Evolutionary conservation across 2,888 invertebrate species (phyloP).

Genomic region (Seira ritae): DNA sequence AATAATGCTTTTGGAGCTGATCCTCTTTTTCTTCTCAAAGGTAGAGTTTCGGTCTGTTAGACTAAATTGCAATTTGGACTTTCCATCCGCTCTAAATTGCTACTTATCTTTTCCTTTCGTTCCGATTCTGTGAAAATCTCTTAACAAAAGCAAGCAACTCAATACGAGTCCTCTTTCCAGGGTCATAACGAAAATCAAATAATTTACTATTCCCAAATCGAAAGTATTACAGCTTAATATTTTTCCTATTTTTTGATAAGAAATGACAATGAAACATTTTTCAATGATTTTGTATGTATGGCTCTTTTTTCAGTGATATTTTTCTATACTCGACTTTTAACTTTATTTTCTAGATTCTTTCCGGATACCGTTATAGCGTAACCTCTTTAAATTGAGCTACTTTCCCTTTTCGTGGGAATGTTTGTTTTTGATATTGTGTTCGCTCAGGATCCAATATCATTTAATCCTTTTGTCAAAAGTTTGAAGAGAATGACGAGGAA

Average conservation of each 20-base stretch:
- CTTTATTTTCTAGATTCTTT: not conserved
- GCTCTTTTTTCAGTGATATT: not conserved
- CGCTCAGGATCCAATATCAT: not conserved
- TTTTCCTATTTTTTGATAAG: slow-evolving; percentile 7
- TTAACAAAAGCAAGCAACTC: no score
- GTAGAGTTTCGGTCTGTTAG: no score
- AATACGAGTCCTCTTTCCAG: no score
- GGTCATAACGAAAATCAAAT: not conserved
- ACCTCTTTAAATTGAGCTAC: not conserved
- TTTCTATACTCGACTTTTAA: not conserved
- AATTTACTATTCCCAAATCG: not conserved
- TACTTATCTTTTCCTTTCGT: no score
- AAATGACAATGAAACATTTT: slow-evolving; percentile 14
- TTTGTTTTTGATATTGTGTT: slow-evolving; percentile 1
- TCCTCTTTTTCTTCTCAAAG: no score
- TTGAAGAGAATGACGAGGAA: not conserved
- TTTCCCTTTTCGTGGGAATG: not conserved
- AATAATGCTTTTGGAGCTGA: no score
- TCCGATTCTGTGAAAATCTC: no score
- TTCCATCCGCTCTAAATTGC: no score
- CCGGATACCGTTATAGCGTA: not conserved
- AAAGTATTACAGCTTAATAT: slow-evolving; percentile 23
- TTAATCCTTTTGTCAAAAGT: not conserved
- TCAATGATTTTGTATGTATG: slow-evolving; percentile 11
- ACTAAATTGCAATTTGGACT: no score